Evolutionary conservation across 2,113 vertebrate genomes (phyloP), one percentile per base, ranked within the genome.

Genomic region (Ctenodactylus gundi): DNA sequence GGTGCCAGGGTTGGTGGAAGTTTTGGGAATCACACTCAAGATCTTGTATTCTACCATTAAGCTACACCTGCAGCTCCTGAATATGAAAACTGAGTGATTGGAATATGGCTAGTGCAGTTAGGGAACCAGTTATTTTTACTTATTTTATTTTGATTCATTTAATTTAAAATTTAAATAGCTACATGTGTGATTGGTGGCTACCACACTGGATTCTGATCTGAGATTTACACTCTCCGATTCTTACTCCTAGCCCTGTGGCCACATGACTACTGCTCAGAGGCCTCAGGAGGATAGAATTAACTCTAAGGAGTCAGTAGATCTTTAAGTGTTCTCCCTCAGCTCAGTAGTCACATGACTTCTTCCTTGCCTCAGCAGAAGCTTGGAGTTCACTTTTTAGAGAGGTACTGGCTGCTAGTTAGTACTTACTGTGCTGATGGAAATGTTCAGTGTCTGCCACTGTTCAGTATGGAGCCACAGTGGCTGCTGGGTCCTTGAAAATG

Each of bases 91-190:
- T 88, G 58, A 95, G 20, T 85, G 80, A 7, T 86, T 90, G 41
- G 68, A 77, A 73, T 83, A 90, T 60, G 36, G 29, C 36, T 87
- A 44, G 39, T 60, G 27, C 0, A 11, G 73, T 31, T 89, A 83
- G 76, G 11, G 75, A 89, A 75, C 10, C 39, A 85, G 31, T 44
- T 73, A 41, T 36, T 73, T 88, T 49, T 17, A 70, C 68, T 77
- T 57, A 80, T 88, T 93, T 88, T 44, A 76, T 86, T 92, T 92
- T 90, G 12, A 92, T 81, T 91, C 82, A 95, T 91, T 87, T 82
- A 72, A 94, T 15, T 64, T 94, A 60, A 77, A 62, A 85, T 76
- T 73, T 92, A 90, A 95, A 73, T 77, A 83, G 20, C 14, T 95
- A 41, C 20, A 75, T 62, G 27, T 62, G 27, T 94, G 41, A 62